Evolutionary conservation across 2,797 vertebrate species (phyloP).

Genomic region (Enteromius mattozi): DNA sequence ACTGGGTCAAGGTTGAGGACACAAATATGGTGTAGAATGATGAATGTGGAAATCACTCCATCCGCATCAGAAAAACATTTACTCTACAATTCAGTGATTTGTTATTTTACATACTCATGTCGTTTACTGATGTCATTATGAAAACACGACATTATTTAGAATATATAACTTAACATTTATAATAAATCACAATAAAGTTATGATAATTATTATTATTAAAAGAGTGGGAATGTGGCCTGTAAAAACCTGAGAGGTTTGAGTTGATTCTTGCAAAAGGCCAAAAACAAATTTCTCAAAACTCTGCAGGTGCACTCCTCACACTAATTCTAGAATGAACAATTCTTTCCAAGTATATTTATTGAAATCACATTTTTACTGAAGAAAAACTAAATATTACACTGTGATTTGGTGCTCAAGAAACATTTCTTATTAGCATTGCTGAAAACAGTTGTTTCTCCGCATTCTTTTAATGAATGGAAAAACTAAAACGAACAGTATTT

Average conservation of each 20-base stretch:
- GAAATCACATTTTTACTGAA: neutral
- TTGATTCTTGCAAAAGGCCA: neutral
- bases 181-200: neutral
- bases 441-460: neutral
- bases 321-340: neutral
- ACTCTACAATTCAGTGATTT: neutral
- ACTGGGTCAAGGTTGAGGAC: neutral
- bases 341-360: neutral
- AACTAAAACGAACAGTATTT: neutral
- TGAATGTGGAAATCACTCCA: conserved; percentile 16
- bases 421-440: neutral
- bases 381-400: neutral
- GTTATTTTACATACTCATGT: neutral
- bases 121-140: neutral
- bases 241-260: neutral
- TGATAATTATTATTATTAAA: neutral
- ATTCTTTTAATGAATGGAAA: neutral
- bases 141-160: neutral
- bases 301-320: neutral
- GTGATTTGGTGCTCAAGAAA: neutral
- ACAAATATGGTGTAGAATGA: neutral
- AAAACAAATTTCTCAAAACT: too few relatives aligned
- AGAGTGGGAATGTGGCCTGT: neutral
- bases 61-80: neutral
- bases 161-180: neutral